Evolutionary conservation across 2,888 invertebrate genomes (phyloP), one percentile per base, ranked within the genome.

Genomic region (Ctena decussata): DNA sequence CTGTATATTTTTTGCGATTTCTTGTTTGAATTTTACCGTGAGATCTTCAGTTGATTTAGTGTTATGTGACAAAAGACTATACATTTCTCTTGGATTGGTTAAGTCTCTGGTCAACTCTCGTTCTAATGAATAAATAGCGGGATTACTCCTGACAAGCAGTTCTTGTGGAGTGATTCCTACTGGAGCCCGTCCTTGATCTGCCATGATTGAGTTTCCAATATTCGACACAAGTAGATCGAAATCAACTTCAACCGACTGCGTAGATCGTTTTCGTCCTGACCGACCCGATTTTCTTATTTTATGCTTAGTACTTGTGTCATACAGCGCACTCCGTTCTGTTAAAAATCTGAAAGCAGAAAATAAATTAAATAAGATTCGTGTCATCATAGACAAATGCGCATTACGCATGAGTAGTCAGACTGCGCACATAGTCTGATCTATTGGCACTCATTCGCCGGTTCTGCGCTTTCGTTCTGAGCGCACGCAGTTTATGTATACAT

Each of bases 201-300:
- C 80, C 79, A 84, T 87, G 11, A 91, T 87, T 11, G 89, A 78
- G 41, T 77, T 70, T 74, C 90, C 91, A 21, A 91, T 89, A 24
- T 81, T 86, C 15, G 86, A 84, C n/a, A 90, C 87, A 71, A 91
- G 75, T n/a, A 80, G 78, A 60, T 90, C 91, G 75, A 84, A 90
- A 71, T 91, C 90, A 24, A 85, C 49, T 72, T 82, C 70, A 8
- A 70, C 46, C 18, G 46, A 3, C 2, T 46, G 8, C 46, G 8
- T 46, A 18, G 46, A 5, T 3, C 18, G 21, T 8, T 15, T 15
- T 21, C 21, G 8, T 5, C 46, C 21, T 2, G 46, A 21, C 21
- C 46, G 8, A 46, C 3, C 11, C 12, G 3, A 15, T 46, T 46
- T 46, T 15, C 3, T 15, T 46, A 21, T 46, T 18, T n/a, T 18